A percentile compares a stretch with the other conserved stretches of the same genome.
Evolutionary conservation across 2,113 vertebrate genomes (phyloP).

Genomic region (Orcinus orca): DNA sequence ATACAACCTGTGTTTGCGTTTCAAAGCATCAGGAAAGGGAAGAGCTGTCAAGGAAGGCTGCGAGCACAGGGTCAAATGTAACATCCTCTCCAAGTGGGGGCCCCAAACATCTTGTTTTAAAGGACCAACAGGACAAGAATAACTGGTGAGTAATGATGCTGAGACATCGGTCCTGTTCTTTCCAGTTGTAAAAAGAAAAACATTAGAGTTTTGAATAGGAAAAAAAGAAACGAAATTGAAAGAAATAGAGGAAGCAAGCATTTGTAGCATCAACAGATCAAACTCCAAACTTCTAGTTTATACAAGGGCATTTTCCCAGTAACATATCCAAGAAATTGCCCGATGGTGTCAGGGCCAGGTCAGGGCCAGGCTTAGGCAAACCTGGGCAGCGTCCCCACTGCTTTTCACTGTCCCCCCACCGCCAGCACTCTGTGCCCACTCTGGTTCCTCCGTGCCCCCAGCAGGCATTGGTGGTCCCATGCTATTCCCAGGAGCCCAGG

Average conservation of each 20-base stretch:
- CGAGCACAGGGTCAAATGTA: no score
- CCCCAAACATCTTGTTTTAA: not conserved
- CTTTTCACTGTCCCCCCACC: not conserved
- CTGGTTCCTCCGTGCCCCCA: not conserved
- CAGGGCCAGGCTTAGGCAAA: not conserved
- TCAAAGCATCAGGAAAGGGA: not conserved
- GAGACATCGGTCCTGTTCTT: not conserved
- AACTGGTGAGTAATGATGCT: not conserved
- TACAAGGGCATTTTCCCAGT: not conserved
- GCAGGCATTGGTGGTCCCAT: not conserved
- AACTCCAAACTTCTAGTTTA: not conserved
- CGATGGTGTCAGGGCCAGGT: not conserved
- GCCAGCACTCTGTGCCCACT: accelerated
- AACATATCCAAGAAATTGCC: not conserved
- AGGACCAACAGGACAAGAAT: not conserved
- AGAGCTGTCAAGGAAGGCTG: not conserved
- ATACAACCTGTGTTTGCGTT: not conserved
- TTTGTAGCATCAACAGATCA: not conserved
- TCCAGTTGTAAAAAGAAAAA: not conserved
- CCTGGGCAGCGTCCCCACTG: not conserved
- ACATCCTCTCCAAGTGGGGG: not conserved
- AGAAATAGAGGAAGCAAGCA: not conserved
- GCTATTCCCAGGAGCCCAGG: not conserved
- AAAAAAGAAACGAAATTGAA: not conserved
- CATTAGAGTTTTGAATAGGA: not conserved